Evolutionary conservation across 2,888 invertebrate genomes (phyloP), one percentile per base, ranked within the genome.

Genomic region (Laothoe populi): DNA sequence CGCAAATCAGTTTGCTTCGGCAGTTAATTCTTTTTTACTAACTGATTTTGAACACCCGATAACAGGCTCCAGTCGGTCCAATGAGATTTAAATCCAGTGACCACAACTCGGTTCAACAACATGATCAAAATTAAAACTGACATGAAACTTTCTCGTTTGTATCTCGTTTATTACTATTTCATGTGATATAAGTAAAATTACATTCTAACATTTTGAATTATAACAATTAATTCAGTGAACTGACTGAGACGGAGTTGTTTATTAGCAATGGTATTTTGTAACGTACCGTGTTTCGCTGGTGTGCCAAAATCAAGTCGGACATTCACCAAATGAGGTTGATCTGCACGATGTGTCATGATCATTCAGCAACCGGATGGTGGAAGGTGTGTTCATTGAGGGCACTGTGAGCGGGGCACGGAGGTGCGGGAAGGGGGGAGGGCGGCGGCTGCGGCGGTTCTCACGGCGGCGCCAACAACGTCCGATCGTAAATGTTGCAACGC

Each of bases 381-480:
- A 62, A 64, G 67, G 68, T 66, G 60, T 63, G 62, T 67, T 66
- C 57, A 64, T 70, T 64, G 62, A 45, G 64, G 66, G 63, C 66
- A 64, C 71, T 59, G 73, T 66, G 75, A 66, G 78, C 82, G 81
- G 70, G 70, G 73, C 78, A 77, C 68, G 75, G 70, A 79, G 82
- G 77, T 79, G 19, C 67, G 70, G 71, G 71, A 69, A 71, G 7
- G 16, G 5, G 42, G 42, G 4, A 11, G 11, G 44, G 19, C 44
- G 44, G 70, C 73, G 70, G 78, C 84, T 31, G 35, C 24, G 26
- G 48, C 48, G 13, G 46, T 90, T 92, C 92, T 87, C 91, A 92
- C 91, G 92, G 80, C 81, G 91, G 91, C 90, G 91, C 90, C 87
- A 84, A 79, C 73, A 77, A 77, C 75, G 79, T 71, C 77, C 78